Evolutionary conservation across 2,888 invertebrate species (phyloP).

Genomic region (Automeris io): DNA sequence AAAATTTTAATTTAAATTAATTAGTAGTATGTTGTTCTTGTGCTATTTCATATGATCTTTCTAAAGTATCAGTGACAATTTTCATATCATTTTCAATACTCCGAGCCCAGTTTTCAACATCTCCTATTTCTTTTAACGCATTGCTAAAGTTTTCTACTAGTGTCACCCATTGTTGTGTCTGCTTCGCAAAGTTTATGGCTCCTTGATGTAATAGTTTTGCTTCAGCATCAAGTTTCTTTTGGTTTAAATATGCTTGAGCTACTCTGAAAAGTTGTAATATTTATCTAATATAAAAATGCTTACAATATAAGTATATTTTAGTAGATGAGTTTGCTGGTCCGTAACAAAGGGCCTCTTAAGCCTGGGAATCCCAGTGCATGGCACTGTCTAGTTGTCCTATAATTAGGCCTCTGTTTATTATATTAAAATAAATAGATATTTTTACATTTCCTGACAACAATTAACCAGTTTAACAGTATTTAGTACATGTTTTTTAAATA

Average conservation of each 20-base stretch:
- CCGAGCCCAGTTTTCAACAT: conserved; percentile 98
- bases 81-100: conserved; percentile 98
- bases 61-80: conserved; percentile 92
- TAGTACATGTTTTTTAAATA: too few relatives aligned
- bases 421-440: too few relatives aligned
- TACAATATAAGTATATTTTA: too few relatives aligned
- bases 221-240: conserved; percentile 97
- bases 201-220: conserved; percentile 96
- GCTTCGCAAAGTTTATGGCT: conserved; percentile 95
- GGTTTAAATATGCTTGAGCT: conserved; percentile 98
- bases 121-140: conserved; percentile 96
- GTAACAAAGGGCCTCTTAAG: too few relatives aligned
- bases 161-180: conserved; percentile 97
- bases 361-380: too few relatives aligned
- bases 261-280: conserved; percentile 79
- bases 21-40: conserved; percentile 43
- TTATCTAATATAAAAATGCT: neutral
- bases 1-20: conserved; percentile 28
- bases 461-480: too few relatives aligned
- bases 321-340: too few relatives aligned
- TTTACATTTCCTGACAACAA: too few relatives aligned
- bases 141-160: conserved; percentile 92
- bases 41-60: conserved; percentile 92
- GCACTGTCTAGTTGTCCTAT: too few relatives aligned
- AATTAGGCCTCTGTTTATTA: too few relatives aligned